A percentile compares a stretch with the other conserved stretches of the same genome.
Conservation (phyloP, 2,888 invertebrate genomes). For the Eudemis profundana region DNA sequence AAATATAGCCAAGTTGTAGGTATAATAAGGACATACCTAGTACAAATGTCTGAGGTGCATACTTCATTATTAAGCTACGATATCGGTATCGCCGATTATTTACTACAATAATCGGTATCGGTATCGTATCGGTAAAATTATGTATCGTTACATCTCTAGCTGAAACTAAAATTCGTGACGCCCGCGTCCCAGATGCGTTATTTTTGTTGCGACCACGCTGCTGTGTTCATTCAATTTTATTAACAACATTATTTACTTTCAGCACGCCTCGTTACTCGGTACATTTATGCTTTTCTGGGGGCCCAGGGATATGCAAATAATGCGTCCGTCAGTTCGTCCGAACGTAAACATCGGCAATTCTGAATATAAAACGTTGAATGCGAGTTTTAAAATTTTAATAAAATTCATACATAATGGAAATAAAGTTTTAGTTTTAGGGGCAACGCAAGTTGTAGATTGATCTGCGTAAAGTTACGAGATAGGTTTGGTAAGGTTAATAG, state of each 20-base stretch:
- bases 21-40: too few relatives aligned
- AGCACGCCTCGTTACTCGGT: constrained; percentile 47
- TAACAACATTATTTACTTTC: constrained; percentile 63
- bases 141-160: too few relatives aligned
- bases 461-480: too few relatives aligned
- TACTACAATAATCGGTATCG: too few relatives aligned
- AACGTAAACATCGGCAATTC: constrained; percentile 29
- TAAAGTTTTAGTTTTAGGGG: neutral
- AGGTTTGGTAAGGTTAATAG: too few relatives aligned
- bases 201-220: constrained; percentile 72
- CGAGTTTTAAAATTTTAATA: neutral
- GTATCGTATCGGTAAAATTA: too few relatives aligned
- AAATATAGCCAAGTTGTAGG: too few relatives aligned
- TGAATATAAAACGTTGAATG: constrained; percentile 18
- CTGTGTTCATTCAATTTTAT: constrained; percentile 73
- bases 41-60: too few relatives aligned
- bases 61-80: too few relatives aligned
- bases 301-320: constrained; percentile 35
- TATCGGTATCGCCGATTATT: too few relatives aligned
- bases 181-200: constrained; percentile 68
- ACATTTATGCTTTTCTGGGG: constrained; percentile 37
- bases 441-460: too few relatives aligned
- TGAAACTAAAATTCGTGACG: constrained; percentile 66
- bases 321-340: constrained; percentile 25
- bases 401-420: constrained; percentile 12